Conservation (phyloP, 2,797 vertebrate genomes). For the Hoplostethus mediterraneus region DNA sequence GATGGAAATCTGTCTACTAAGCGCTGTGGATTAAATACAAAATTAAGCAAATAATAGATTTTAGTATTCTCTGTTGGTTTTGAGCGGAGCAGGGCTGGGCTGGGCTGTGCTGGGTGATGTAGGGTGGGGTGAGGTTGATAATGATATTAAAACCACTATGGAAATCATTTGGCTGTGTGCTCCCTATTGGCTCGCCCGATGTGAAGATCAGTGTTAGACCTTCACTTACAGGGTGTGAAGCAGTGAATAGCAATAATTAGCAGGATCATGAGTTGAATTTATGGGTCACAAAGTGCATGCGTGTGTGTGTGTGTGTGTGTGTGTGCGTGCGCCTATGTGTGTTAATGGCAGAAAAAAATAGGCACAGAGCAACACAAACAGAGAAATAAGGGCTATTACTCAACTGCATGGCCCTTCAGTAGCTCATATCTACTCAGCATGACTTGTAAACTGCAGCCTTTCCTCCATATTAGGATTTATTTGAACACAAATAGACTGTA, state of each 20-base stretch:
- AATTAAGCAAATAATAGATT: slow-evolving; percentile 86
- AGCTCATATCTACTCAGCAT: slow-evolving; percentile 39
- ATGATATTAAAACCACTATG: slow-evolving; percentile 88
- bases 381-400: slow-evolving; percentile 27
- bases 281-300: slow-evolving; percentile 80
- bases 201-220: slow-evolving; percentile 82
- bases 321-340: neutral
- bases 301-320: slow-evolving; percentile 37
- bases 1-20: slow-evolving; percentile 57
- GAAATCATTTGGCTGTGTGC: slow-evolving; percentile 81
- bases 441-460: slow-evolving; percentile 60
- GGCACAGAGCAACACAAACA: slow-evolving; percentile 54
- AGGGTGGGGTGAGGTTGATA: slow-evolving; percentile 82
- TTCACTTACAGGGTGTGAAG: slow-evolving; percentile 80
- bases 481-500: slow-evolving; percentile 74
- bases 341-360: slow-evolving; percentile 10
- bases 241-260: slow-evolving; percentile 88
- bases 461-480: slow-evolving; percentile 61
- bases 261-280: slow-evolving; percentile 85
- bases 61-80: slow-evolving; percentile 82
- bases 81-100: slow-evolving; percentile 38
- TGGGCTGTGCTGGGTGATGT: slow-evolving; percentile 63
- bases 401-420: slow-evolving; percentile 53
- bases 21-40: slow-evolving; percentile 79
- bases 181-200: slow-evolving; percentile 81